Base-by-base conservation (phyloP, 2,113 vertebrate genomes). In the Suricata suricatta region DNA sequence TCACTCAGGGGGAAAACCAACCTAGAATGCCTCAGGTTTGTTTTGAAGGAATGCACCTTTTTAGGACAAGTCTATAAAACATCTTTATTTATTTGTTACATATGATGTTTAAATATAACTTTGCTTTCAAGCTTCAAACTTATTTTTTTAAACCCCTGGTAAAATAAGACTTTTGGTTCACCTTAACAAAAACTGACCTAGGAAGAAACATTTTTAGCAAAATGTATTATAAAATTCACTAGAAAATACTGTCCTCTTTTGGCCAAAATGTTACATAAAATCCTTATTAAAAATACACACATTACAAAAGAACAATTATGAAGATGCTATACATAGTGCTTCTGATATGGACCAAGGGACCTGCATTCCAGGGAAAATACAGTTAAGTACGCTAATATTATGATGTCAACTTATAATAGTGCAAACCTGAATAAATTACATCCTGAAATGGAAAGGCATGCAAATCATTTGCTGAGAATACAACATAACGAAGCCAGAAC, bases 171-270 rank as follows among this genome's bases (percentile, higher is more conserved):
- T 81, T 92, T 95, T 44, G 87, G 41, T 97, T 90, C 63, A 71
- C 79, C 19, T 97, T 96, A 97, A 98, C 97, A 98, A 98, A 98
- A 97, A 81, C 85, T 95, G 97, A 96, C 71, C 96, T 91, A 93
- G 31, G 92, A 98, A 98, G 97, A 96, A 98, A 50, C 87, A 92
- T 97, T 97, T 98, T 98, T 98, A 98, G 96, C 83, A 54, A 98
- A 97, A 98, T 95, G 95, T 94, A 94, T 97, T 98, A 97, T 52
- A 98, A 98, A 98, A 98, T 81, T 60, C 64, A 97, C 95, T 97
- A 97, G 88, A 97, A 98, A 98, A 98, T 98, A 98, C 98, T 98
- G 98, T 98, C 98, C 97, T 95, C 92, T 97, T 98, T 97, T 98
- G 97, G 96, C 97, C 97, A 98, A 98, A 98, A 92, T 27, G 23